These are phyloP conservation scores for Hoplodrina blanda DNA, from an alignment of 2,888 invertebrate species.

Conservation along the genomic window DNA sequence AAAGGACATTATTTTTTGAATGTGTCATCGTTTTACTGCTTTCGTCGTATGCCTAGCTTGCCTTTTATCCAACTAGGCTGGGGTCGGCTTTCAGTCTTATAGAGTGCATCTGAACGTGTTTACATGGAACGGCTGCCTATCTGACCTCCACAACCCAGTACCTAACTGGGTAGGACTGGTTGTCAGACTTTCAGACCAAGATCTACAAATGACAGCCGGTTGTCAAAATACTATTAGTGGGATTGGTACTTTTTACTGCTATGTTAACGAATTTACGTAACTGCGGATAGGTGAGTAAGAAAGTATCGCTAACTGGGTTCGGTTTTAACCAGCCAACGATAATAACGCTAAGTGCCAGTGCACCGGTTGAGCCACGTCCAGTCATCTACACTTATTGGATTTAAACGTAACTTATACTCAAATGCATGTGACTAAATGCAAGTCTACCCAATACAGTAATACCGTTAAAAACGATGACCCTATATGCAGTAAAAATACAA, in stretches of 20 bases:
- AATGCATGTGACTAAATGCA: conserved; percentile 24
- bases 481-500: conserved; percentile 41
- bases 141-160: too few relatives aligned
- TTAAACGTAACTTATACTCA: conserved; percentile 20
- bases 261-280: conserved; percentile 28
- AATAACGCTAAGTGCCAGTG: conserved; percentile 39
- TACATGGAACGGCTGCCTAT: too few relatives aligned
- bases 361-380: conserved; percentile 39
- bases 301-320: conserved; percentile 27
- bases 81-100: too few relatives aligned
- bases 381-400: conserved; percentile 15
- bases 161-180: too few relatives aligned
- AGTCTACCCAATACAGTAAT: neutral
- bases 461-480: conserved; percentile 30
- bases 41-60: too few relatives aligned
- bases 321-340: conserved; percentile 29
- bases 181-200: too few relatives aligned
- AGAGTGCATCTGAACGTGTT: too few relatives aligned
- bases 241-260: too few relatives aligned
- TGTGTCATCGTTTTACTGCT: conserved; percentile 4
- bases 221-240: too few relatives aligned
- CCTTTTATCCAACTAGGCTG: too few relatives aligned
- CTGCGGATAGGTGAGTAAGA: conserved; percentile 11
- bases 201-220: too few relatives aligned
- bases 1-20: conserved; percentile 1